Base-by-base conservation (phyloP, 2,888 invertebrate species). In the Drosophila limbata region DNA sequence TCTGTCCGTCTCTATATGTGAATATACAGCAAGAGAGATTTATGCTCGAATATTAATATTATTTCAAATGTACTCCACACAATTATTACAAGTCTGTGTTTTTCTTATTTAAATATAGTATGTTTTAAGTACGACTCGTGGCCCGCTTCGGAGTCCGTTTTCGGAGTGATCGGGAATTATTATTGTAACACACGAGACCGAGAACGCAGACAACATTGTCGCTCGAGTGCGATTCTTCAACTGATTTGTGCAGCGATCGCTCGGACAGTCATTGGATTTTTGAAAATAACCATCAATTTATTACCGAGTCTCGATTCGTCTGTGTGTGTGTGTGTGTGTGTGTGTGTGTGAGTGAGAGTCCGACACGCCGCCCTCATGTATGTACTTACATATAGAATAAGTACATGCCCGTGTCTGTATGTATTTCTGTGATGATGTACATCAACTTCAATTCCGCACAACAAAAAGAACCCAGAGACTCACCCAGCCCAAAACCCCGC, bases 191-290 rank as follows among this genome's bases (percentile, higher is more conserved):
- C 5, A 8, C 28, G 28, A 28, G 28, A 8, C 28, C 28, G 28
- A 28, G 28, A 28, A 8, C 28, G 53, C 64, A 51, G 67, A 77
- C 80, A 78, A 88, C 89, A 40, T 91, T 80, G 88, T 85, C 83
- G 91, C 86, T 85, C 88, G 91, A 91, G 89, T 90, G 91, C 91
- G 88, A 88, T 88, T 91, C 89, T 84, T 81, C 84, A 87, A 92
- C 92, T 92, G 92, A 92, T 92, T 92, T 88, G 85, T 81, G 85
- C 82, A 87, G 74, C 77, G 91, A 90, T 90, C 92, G 84, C 90
- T 81, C 91, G 90, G 88, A 88, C 90, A 91, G 92, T 92, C 91
- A 91, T 92, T 92, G 91, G 85, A 90, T 92, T 91, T 91, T 91
- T 87, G 90, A 87, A 88, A 88, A 85, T 86, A 88, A 86, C 84